These are phyloP conservation scores for Vicugna pacos DNA, from an alignment of 2,113 vertebrate species.

Conservation along the genomic window DNA sequence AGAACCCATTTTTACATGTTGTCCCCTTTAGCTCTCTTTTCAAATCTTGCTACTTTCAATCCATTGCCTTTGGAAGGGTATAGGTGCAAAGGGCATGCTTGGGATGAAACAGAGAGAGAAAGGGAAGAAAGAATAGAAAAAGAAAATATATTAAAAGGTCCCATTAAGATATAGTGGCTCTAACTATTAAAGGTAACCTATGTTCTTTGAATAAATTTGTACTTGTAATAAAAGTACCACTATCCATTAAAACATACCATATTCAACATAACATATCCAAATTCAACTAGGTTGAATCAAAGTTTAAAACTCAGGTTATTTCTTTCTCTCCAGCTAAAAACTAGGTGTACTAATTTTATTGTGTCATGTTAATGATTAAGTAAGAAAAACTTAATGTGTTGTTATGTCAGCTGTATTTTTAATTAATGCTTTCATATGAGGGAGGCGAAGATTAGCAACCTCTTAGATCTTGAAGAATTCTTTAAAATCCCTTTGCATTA, in stretches of 20 bases:
- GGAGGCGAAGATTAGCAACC: constrained; percentile 76
- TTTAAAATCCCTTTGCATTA: constrained; percentile 81
- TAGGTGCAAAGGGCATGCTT: constrained; percentile 78
- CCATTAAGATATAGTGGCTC: constrained; percentile 64
- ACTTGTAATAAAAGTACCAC: constrained; percentile 79
- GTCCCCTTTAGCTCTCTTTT: constrained; percentile 75
- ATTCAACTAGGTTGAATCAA: constrained; percentile 78
- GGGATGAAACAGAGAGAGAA: constrained; percentile 32
- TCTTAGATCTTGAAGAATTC: constrained; percentile 62
- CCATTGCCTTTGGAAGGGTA: constrained; percentile 85
- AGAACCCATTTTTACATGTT: constrained; percentile 68
- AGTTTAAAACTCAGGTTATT: constrained; percentile 74
- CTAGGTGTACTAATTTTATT: constrained; percentile 80
- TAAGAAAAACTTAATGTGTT: constrained; percentile 78
- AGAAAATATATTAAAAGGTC: constrained; percentile 41
- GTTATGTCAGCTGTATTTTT: constrained; percentile 74
- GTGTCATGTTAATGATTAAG: constrained; percentile 79
- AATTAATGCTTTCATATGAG: constrained; percentile 74
- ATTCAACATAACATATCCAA: constrained; percentile 15
- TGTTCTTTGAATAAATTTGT: constrained; percentile 80
- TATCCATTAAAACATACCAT: constrained; percentile 59
- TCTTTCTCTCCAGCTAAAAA: constrained; percentile 81
- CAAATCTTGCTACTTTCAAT: constrained; percentile 79
- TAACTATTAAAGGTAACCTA: constrained; percentile 77
- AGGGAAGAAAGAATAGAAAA: constrained; percentile 44